Base-by-base conservation (phyloP, 2,113 vertebrate genomes). In the Sinocyclocheilus anophthalmus region DNA sequence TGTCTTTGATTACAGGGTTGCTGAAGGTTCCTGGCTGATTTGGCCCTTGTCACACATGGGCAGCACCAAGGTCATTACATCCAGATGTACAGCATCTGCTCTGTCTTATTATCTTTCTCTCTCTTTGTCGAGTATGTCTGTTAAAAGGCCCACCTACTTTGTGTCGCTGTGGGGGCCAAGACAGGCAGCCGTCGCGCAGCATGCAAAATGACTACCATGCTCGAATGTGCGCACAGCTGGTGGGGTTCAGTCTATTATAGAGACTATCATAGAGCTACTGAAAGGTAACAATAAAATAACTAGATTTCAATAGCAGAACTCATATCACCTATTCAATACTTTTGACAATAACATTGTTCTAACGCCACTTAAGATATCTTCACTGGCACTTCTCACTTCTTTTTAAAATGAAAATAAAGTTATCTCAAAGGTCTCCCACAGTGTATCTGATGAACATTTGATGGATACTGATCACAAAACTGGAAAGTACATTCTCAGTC, bases 41-140 rank as follows among this genome's bases (percentile, higher is more conserved):
- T 65, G n/a, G n/a, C n/a, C 37, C 48, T 77, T 18, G 76, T 26
- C 57, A 59, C 20, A 22, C 57, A 22, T 3, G 55, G 55, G 55
- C 75, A 53, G 24, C 76, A 81, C 78, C 22, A 30, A 81, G 59
- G 59, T 45, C 78, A 45, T 81, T 81, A 65, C n/a, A 65, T 81
- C 39, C 59, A 65, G 59, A 26, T 81, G 59, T 67, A 67, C 37
- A 81, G 79, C 59, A 81, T 81, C 65, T 48, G 30, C 10, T 48
- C 13, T 39, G 39, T 24, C 77, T 61, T 22, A 57, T 61, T 61
- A 61, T 61, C 67, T 76, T 26, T 76, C 22, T 75, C 6, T 69
- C 30, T 88, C 70, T 80, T 42, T 63, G 77, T 80, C 57, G 13
- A 20, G 53, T 22, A 14, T 59, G 76, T 76, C 42, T 63, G 42